phyloP scores from a whole-genome alignment of 2,113 vertebrate genomes.

The Oreochromis aureus region DNA sequence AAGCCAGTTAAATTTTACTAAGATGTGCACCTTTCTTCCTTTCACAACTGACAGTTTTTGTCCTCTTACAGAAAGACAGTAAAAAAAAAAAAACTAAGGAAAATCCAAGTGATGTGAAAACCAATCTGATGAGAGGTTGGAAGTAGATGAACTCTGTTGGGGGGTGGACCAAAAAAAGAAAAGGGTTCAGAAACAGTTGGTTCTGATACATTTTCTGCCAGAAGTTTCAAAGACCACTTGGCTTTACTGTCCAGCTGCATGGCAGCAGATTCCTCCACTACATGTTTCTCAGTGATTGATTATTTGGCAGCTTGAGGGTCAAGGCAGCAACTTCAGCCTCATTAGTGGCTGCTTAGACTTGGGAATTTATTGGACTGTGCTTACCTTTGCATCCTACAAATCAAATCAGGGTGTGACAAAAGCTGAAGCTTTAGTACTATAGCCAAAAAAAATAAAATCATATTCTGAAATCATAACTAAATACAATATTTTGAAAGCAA shows the following conservation, averaged over 20 bases:
- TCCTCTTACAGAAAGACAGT: not conserved
- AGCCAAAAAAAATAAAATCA: not conserved
- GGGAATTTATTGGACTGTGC: not conserved
- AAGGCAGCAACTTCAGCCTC: not conserved
- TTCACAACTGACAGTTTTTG: not conserved
- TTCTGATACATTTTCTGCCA: conserved; percentile 36
- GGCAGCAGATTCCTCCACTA: conserved; percentile 24
- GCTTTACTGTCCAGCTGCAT: conserved; percentile 27
- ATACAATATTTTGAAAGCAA: not conserved
- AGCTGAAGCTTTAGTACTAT: not conserved
- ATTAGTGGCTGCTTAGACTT: not conserved
- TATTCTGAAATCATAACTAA: not conserved
- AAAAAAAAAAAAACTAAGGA: not conserved
- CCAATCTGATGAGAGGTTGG: not conserved
- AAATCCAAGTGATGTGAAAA: conserved; percentile 23
- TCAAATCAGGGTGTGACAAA: not conserved
- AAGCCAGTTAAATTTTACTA: not conserved
- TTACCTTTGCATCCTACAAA: not conserved
- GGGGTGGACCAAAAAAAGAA: not conserved
- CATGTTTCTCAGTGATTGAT: conserved; percentile 32
- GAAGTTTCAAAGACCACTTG: conserved; percentile 4
- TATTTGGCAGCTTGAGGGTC: conserved; percentile 28
- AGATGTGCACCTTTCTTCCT: not conserved
- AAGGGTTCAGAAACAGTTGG: conserved; percentile 35
- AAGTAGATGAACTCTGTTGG: not conserved